These are phyloP conservation scores for Pseudorectes ferrugineus DNA, from an alignment of 2,113 vertebrate genomes.

Conservation along the genomic window DNA sequence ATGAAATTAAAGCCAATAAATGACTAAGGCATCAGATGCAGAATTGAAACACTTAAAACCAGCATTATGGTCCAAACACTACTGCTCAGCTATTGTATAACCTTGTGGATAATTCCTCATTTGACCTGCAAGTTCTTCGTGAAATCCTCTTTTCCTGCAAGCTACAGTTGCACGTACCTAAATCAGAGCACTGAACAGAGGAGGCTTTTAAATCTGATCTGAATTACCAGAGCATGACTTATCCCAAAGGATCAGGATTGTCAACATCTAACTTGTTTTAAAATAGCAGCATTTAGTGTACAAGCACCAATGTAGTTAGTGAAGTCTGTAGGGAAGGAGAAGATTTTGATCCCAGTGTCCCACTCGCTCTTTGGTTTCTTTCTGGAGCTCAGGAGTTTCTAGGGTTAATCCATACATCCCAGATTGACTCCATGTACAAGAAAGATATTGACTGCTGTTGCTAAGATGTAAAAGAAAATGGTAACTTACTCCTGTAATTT, in stretches of 20 bases:
- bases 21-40: background rate
- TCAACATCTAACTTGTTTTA: background rate
- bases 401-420: background rate
- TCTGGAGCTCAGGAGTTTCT: background rate
- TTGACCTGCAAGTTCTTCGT: background rate
- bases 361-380: background rate
- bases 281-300: background rate
- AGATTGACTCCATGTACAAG: background rate
- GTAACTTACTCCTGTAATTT: background rate
- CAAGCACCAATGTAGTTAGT: background rate
- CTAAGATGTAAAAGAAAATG: background rate
- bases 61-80: background rate
- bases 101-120: background rate
- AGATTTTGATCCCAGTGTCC: background rate
- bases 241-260: background rate
- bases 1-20: background rate
- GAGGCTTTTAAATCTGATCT: background rate
- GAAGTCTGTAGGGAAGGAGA: background rate
- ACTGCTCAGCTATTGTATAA: conserved; percentile 2
- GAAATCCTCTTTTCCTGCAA: background rate
- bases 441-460: background rate
- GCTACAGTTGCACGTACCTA: background rate
- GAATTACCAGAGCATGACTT: background rate
- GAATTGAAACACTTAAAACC: background rate
- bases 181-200: background rate